phyloP scores from a whole-genome alignment of 2,113 vertebrate genomes.

The Numenius arquata region DNA sequence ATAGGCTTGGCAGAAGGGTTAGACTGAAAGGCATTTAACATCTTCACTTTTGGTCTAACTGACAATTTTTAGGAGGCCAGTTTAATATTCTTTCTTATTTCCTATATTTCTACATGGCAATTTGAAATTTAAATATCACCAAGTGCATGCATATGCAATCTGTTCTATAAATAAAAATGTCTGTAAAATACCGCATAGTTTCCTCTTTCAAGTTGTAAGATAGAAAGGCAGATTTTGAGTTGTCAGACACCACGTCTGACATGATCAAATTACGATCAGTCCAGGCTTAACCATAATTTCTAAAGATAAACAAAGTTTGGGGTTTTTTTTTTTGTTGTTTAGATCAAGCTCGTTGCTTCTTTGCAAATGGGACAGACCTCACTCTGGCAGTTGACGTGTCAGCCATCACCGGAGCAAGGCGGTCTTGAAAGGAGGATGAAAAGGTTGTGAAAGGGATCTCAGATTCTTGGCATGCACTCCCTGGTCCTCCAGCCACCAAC shows the following conservation, averaged over 20 bases:
- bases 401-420: background rate
- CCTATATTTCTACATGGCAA: background rate
- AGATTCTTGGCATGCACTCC: background rate
- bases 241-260: slow-evolving; percentile 24
- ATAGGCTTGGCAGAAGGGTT: background rate
- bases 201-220: background rate
- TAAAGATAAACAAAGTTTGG: background rate
- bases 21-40: background rate
- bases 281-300: background rate
- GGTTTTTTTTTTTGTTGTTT: background rate
- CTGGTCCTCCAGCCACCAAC: background rate
- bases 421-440: background rate
- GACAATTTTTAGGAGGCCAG: background rate
- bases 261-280: background rate
- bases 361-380: background rate
- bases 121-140: slow-evolving; percentile 41
- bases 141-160: slow-evolving; percentile 1
- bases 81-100: slow-evolving; percentile 15
- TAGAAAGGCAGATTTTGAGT: background rate
- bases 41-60: background rate
- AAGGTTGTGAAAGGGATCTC: background rate
- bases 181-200: background rate
- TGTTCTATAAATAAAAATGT: slow-evolving; percentile 23
- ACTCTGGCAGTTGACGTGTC: background rate
- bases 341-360: background rate